Conservation (phyloP, 2,113 vertebrate species). For the Semnornis frantzii region DNA sequence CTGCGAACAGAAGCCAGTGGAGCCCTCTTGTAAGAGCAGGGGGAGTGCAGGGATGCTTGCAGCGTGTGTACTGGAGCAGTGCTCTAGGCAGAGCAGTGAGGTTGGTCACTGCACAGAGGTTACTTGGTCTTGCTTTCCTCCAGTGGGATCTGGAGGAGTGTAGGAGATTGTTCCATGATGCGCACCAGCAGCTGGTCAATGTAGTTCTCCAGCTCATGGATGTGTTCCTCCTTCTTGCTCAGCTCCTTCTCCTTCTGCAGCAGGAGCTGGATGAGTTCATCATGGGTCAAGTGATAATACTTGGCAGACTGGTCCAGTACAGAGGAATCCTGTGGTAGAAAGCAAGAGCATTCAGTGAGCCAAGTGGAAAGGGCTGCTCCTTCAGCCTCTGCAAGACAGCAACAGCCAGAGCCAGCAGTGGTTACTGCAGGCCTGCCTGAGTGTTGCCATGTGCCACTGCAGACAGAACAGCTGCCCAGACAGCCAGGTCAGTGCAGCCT, state of each 20-base stretch:
- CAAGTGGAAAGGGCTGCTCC: not conserved
- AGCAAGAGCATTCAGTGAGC: not conserved
- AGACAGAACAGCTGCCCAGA: not conserved
- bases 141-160: conserved; percentile 89
- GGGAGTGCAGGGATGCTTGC: not conserved
- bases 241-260: conserved; percentile 89
- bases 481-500: not conserved
- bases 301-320: conserved; percentile 82
- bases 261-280: conserved; percentile 90
- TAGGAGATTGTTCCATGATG: conserved; percentile 97
- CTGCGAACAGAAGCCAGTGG: not conserved
- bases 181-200: conserved; percentile 96
- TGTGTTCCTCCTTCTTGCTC: conserved; percentile 84
- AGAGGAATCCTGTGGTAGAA: conserved; percentile 66
- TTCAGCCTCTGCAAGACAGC: not conserved
- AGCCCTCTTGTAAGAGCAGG: not conserved
- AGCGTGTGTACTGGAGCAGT: not conserved
- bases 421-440: not conserved
- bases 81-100: not conserved
- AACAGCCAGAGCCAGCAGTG: no score
- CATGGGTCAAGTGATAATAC: conserved; percentile 95
- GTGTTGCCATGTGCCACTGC: not conserved
- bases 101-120: not conserved
- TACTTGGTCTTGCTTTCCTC: conserved; percentile 74
- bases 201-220: conserved; percentile 94